Evolutionary conservation across 2,888 invertebrate species (phyloP), one percentile per base, ranked within the genome.

Genomic region (Gari tellinella): DNA sequence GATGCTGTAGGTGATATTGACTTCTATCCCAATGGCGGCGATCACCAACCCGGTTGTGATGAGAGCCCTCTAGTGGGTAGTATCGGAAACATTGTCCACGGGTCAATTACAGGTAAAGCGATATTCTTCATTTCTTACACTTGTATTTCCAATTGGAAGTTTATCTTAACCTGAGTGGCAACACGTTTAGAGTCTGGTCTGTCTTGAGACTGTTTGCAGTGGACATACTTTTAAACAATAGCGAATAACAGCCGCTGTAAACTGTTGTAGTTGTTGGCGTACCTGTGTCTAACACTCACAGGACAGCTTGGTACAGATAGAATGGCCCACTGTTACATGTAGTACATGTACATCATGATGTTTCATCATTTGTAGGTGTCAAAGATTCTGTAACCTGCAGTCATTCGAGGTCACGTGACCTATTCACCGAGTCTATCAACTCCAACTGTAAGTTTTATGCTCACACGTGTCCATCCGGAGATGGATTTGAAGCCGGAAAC

Each of bases 21-120:
- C 61, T 88, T 88, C 55, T 89, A 87, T 56, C 89, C 89, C 4
- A 89, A 89, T 69, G 87, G 84, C 8, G 89, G 88, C 0, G 68
- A 78, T 19, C 69, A 82, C 43, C 89, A 89, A 67, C 88, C 89
- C 2, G 88, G 86, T 1, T 88, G 89, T 58, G 66, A 57, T 1
- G 85, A 87, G 51, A 57, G 68, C 25, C 73, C 81, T 0, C 25
- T 77, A 10, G 64, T 38, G 2, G 77, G 82, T 25, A 75, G 64
- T 1, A 45, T 69, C 4, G 56, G 56, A 26, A 66, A 48, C 15
- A 23, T 75, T 1, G 10, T 56, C 0, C 67, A 67, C 19, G 72
- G 67, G 1, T 48, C 64, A 14, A 40, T 77, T 15, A 46, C 58
- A 8, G 70, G 70, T 77, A n/a, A n/a, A n/a, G n/a, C n/a, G n/a